Percentiles rank a stretch among this genome's conserved stretches.
Evolutionary conservation across 2,113 vertebrate species (phyloP).

Genomic region (Periophthalmodon schlosseri): DNA sequence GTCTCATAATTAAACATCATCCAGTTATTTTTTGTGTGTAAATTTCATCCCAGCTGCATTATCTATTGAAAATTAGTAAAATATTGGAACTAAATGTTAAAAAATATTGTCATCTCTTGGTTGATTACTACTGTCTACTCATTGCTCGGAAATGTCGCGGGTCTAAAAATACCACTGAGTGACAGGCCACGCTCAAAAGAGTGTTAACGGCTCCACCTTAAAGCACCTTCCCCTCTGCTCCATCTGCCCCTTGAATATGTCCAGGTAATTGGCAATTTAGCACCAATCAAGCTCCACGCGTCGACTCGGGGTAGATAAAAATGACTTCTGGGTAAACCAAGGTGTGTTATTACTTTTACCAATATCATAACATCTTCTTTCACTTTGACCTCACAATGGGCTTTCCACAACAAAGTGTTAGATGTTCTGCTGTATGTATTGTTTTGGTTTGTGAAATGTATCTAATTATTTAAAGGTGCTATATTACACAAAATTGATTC

Average conservation of each 20-base stretch:
- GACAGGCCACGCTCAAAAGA: constrained; percentile 1
- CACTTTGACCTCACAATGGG: background rate
- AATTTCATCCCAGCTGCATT: background rate
- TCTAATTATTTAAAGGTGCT: background rate
- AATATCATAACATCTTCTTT: background rate
- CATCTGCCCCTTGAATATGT: constrained; percentile 11
- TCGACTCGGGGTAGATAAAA: background rate
- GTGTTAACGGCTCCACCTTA: background rate
- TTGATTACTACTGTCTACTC: background rate
- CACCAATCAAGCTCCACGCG: background rate
- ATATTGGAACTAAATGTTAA: too few species aligned
- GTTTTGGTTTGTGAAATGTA: background rate
- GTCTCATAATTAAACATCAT: background rate
- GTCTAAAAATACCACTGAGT: constrained; percentile 5
- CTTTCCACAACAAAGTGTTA: background rate
- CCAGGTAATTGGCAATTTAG: constrained; percentile 12
- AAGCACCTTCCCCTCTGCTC: constrained; percentile 8
- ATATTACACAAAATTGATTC: too few species aligned
- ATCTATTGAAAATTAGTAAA: background rate
- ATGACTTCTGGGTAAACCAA: background rate
- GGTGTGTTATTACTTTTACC: background rate
- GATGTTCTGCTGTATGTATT: background rate
- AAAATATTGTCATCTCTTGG: background rate
- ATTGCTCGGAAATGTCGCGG: background rate
- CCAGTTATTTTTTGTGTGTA: background rate